Evolutionary conservation across 2,888 invertebrate species (phyloP).

Genomic region (Calameuta idolon): DNA sequence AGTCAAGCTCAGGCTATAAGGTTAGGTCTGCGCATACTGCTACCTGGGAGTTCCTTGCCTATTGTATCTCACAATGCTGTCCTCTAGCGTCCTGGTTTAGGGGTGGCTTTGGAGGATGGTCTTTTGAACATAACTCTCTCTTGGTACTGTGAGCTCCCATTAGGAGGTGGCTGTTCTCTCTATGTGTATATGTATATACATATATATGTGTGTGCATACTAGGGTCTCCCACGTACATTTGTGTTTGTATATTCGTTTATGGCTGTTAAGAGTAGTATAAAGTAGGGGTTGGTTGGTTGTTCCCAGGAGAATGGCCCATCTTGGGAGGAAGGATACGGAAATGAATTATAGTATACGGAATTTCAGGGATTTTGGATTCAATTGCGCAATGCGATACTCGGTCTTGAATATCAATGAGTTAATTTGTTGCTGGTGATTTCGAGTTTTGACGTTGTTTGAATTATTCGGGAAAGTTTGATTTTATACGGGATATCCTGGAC

Average conservation of each 20-base stretch:
- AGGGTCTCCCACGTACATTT: background rate
- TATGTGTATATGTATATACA: no score
- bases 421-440: background rate
- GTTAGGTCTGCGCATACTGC: background rate
- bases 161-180: background rate
- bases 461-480: no score
- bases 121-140: conserved; percentile 24
- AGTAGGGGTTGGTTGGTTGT: background rate
- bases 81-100: conserved; percentile 14
- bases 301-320: background rate
- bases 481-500: no score
- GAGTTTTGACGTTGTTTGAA: no score
- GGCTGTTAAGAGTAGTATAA: background rate
- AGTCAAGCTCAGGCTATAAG: background rate
- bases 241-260: background rate
- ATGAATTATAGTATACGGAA: background rate
- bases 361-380: background rate
- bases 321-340: background rate
- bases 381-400: background rate
- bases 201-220: no score
- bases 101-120: conserved; percentile 21
- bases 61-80: conserved; percentile 7
- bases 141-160: conserved; percentile 14
- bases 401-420: background rate
- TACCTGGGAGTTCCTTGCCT: background rate